Evolutionary conservation across 2,113 vertebrate genomes (phyloP), one percentile per base, ranked within the genome.

Genomic region (Panurus biarmicus): DNA sequence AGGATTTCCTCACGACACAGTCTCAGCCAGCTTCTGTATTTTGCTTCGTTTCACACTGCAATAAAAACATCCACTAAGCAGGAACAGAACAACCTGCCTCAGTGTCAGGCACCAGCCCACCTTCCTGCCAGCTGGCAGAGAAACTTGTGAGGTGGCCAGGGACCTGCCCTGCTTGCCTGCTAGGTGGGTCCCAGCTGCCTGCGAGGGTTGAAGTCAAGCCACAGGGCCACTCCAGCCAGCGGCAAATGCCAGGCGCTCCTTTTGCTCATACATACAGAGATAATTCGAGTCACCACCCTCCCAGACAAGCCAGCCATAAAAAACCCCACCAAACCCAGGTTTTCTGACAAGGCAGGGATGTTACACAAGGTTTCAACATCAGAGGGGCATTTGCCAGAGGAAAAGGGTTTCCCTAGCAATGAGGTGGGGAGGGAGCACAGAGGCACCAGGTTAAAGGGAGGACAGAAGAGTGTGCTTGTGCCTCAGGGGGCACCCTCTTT

Each of bases 211-310:
- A 35, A 75, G 48, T 4, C 6, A 1, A 66, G 67, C 26, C 77
- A 56, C 58, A 18, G 0, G 10, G 58, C n/a, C 23, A 4, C 53
- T 72, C 67, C 1, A 42, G 77, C 28, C 51, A 40, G 66, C 3
- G 3, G 62, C 54, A 35, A 51, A 48, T 57, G 54, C 69, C 92
- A 90, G 83, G 61, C 40, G 10, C 31, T 74, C 38, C 14, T 74
- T n/a, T 50, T 5, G 2, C n/a, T 69, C 40, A 42, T 9, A 18
- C 25, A 58, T 0, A 0, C 0, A 0, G 54, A 65, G 15, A 54
- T 50, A 11, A 85, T 54, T 64, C 12, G 64, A 89, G 53, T 61
- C 73, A 72, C n/a, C 67, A 53, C 31, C 38, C 56, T 65, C 56
- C 35, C 64, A 61, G 48, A 44, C 38, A 77, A 77, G 40, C 31